phyloP scores from a whole-genome alignment of 2,797 vertebrate species.

The Echiichthys vipera region DNA sequence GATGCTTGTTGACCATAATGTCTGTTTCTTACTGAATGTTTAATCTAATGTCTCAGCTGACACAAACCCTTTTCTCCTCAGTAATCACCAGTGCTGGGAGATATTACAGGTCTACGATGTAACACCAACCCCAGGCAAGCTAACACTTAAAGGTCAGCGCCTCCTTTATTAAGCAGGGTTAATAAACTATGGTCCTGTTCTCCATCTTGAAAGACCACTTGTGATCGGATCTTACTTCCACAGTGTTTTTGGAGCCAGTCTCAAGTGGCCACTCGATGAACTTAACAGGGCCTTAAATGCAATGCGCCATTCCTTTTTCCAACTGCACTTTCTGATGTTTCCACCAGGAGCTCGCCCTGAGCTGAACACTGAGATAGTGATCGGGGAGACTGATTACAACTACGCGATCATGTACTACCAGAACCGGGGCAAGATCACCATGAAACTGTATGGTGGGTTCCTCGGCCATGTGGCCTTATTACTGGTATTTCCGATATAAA shows the following conservation, averaged over 20 bases:
- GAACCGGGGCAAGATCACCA: slow-evolving; percentile 68
- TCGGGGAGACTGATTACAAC: slow-evolving; percentile 80
- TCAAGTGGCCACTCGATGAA: no score
- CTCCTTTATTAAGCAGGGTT: background rate
- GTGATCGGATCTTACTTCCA: no score
- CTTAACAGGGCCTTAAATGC: no score
- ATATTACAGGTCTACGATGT: slow-evolving; percentile 79
- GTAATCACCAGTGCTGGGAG: slow-evolving; percentile 85
- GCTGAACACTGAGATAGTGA: slow-evolving; percentile 72
- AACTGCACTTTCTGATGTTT: background rate
- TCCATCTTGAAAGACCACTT: no score
- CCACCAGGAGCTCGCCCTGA: slow-evolving; percentile 63
- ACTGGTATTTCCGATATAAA: slow-evolving; percentile 1
- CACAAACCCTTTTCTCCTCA: slow-evolving; percentile 38
- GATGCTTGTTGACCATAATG: background rate
- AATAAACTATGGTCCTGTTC: background rate
- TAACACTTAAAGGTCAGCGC: slow-evolving; percentile 74
- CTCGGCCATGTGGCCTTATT: background rate
- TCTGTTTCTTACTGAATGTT: background rate
- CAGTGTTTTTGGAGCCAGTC: no score
- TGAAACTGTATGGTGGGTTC: slow-evolving; percentile 82
- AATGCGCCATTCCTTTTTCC: background rate
- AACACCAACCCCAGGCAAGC: slow-evolving; percentile 61
- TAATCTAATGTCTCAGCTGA: background rate
- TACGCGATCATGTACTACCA: slow-evolving; percentile 79